Base-by-base conservation (phyloP, 2,113 vertebrate species). In the Grammomys dolichurus region DNA sequence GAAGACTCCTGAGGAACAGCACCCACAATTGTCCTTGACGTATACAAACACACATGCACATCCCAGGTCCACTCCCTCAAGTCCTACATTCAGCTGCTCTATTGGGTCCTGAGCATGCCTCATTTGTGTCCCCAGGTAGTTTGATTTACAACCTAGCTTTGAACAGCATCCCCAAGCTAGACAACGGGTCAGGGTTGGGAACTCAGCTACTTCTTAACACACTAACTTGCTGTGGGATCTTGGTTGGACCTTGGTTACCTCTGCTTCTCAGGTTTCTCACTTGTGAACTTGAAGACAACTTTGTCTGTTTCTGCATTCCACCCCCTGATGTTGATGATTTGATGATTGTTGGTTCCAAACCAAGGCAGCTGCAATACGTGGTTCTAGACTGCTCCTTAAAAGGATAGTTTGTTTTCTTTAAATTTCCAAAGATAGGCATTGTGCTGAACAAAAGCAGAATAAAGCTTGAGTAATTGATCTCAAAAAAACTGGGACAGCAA, bases 321-420 rank as follows among this genome's bases (percentile, higher is more conserved):
- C 72, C 1, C 22, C 33, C 73, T 33, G 11, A 7, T 58, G 48
- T 40, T 91, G 43, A 19, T 54, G 31, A 40, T 76, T 73, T 81
- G 69, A 54, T 48, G 16, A 51, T 67, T 73, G 58, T 63, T 89
- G 77, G 51, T 91, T 95, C 48, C 96, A 63, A 93, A 67, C 26
- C 40, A 77, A 14, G 48, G n/a, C 54, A 43, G 31, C 72, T 67
- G 5, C 7, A 40, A n/a, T n/a, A 22, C 8, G 40, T 67, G 33
- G 26, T 28, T 92, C 33, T 63, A 33, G 13, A 88, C 19, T 78
- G 9, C 20, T 75, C 10, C n/a, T 75, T 63, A 90, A 58, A 77
- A 89, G 13, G 36, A 40, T 26, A 87, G 14, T 60, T 69, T 24
- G 9, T 51, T 40, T 70, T 65, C 40, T 69, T 78, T 80, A 12